Conservation (phyloP, 2,113 vertebrate genomes). For the Arizona elegans region DNA sequence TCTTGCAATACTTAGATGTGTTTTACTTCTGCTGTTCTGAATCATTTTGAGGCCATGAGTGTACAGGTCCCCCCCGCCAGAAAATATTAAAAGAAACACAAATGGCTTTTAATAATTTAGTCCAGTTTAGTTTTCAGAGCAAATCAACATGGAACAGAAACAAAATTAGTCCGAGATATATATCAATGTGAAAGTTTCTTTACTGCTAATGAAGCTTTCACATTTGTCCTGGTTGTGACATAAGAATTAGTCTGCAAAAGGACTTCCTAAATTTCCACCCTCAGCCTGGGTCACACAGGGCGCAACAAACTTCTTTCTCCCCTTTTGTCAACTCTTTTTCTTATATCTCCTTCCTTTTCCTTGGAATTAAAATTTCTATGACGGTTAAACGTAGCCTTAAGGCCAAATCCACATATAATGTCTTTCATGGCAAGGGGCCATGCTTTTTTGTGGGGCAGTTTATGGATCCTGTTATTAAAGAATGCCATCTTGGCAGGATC, state of each 20-base stretch:
- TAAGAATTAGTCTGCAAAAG: background rate
- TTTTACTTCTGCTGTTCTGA: background rate
- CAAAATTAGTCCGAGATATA: background rate
- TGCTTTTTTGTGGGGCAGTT: background rate
- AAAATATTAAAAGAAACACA: background rate
- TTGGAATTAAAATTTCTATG: background rate
- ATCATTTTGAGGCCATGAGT: background rate
- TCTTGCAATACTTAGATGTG: background rate
- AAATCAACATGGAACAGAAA: background rate
- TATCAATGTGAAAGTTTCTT: background rate
- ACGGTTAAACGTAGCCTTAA: background rate
- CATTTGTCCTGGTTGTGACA: background rate
- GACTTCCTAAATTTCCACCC: background rate
- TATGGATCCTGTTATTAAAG: background rate
- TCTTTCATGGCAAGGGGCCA: background rate
- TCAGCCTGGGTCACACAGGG: background rate
- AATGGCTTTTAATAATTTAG: background rate
- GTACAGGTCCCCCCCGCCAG: fast-evolving
- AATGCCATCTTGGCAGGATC: background rate
- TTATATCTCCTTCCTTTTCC: background rate
- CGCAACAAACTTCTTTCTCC: background rate
- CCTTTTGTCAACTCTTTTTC: background rate
- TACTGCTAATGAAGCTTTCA: background rate
- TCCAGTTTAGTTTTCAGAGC: background rate
- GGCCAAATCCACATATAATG: background rate